Evolutionary conservation across 2,888 invertebrate genomes (phyloP), one percentile per base, ranked within the genome.

Genomic region (Crematogaster levior): DNA sequence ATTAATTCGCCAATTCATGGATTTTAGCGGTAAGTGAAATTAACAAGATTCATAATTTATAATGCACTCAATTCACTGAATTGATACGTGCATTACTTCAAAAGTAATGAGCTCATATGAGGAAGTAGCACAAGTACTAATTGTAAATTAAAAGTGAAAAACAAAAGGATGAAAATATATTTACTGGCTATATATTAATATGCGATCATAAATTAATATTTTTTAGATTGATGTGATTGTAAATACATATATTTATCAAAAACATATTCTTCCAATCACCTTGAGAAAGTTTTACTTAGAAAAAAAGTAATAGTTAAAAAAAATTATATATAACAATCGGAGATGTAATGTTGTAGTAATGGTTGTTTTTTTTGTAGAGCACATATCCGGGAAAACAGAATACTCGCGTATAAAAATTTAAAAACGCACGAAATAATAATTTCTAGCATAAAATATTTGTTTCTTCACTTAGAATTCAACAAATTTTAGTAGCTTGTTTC

Each of bases 1-100:
- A 93, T 95, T 98, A 73, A 95, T 98, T 0, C 95, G 98, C 0
- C 98, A 98, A 94, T 98, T 96, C 94, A 97, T 98, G 95, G 98
- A 98, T 94, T 98, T 96, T 91, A 95, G 95, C 80, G 97, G 97
- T 96, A 93, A 93, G 88, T 93, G 27, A 56, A 48, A 34, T n/a
- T 46, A 51, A 27, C 10, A 15, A 46, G 5, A 34, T 72, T 46
- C 15, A 15, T 58, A 61, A 46, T n/a, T n/a, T n/a, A n/a, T 24
- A 61, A 43, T 18, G 0, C 1, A 30, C 27, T 43, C 6, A 24
- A 34, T 30, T 30, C 30, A 58, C 5, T 30, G 27, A 15, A 30
- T 43, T 7, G 30, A 58, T 30, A 40, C 9, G 30, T 15, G 10
- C 46, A 73, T 58, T 2, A 27, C 6, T 70, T 1, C 10, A 24